Conservation (phyloP, 2,113 vertebrate genomes). For the Sylvietta virens region DNA sequence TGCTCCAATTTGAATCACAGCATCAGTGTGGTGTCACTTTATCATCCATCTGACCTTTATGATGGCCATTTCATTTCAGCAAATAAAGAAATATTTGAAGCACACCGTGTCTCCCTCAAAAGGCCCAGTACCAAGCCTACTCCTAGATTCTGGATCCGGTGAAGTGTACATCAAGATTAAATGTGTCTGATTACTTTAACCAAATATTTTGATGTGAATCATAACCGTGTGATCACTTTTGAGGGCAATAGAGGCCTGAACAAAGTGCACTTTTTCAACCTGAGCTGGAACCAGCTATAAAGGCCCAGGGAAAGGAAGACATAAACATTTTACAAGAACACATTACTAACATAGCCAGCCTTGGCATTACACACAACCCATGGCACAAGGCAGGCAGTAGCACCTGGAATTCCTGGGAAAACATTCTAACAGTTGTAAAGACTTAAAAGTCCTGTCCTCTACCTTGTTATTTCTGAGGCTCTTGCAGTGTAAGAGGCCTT, state of each 20-base stretch:
- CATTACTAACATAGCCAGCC: conserved; percentile 59
- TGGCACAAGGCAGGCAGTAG: conserved; percentile 69
- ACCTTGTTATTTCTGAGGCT: background rate
- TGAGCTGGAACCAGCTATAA: conserved; percentile 82
- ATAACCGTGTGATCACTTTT: conserved; percentile 74
- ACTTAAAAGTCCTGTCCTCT: background rate
- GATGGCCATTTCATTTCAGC: background rate
- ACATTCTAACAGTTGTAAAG: background rate
- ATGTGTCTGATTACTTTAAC: background rate
- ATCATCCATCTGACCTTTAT: background rate
- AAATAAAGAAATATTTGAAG: background rate
- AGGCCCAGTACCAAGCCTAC: background rate
- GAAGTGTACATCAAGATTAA: background rate
- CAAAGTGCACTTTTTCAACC: conserved; percentile 77
- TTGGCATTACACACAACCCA: conserved; percentile 77
- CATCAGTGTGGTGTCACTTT: background rate
- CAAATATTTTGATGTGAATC: conserved; percentile 80
- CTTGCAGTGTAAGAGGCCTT: background rate
- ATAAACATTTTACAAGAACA: conserved; percentile 74
- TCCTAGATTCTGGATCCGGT: background rate
- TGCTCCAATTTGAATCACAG: background rate
- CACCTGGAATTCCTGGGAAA: background rate
- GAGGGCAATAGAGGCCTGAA: conserved; percentile 73
- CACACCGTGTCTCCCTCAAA: background rate
- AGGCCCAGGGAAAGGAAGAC: conserved; percentile 70